phyloP scores from a whole-genome alignment of 2,113 vertebrate genomes.

The Acrocephalus kingi region DNA sequence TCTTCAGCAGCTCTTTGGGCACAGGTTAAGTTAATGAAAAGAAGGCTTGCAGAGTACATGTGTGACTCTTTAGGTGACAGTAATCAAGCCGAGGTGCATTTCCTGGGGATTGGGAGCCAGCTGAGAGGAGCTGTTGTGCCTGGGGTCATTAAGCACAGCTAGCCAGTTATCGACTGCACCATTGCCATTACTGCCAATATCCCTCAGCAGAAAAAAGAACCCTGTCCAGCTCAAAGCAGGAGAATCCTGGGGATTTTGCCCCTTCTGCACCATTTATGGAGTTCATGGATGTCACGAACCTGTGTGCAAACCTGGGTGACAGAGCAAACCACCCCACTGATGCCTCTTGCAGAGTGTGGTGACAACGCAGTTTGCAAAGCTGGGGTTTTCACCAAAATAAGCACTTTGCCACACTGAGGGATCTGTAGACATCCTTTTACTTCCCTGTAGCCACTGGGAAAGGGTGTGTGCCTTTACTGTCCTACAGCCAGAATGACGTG shows the following conservation, averaged over 20 bases:
- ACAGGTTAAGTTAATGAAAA: constrained; percentile 54
- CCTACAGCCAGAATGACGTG: background rate
- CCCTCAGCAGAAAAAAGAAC: background rate
- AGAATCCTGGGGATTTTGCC: background rate
- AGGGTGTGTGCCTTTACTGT: background rate
- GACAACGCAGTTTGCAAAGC: background rate
- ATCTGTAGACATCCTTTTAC: background rate
- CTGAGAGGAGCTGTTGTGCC: constrained; percentile 38
- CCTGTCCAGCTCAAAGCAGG: background rate
- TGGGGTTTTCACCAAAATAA: background rate
- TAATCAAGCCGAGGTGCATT: constrained; percentile 36
- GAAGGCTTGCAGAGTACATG: background rate
- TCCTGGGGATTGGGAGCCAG: constrained; percentile 64
- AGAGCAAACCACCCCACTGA: background rate
- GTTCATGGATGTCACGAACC: background rate
- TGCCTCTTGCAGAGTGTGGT: fast-evolving
- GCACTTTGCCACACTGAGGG: background rate
- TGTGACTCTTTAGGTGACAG: constrained; percentile 51
- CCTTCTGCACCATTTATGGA: background rate
- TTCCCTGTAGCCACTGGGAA: background rate
- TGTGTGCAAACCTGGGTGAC: background rate
- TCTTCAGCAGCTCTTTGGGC: background rate
- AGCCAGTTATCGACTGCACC: constrained; percentile 4
- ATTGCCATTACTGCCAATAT: background rate
- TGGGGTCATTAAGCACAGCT: constrained; percentile 31